Conservation (phyloP, 2,797 vertebrate species). For the Chelon auratus region DNA sequence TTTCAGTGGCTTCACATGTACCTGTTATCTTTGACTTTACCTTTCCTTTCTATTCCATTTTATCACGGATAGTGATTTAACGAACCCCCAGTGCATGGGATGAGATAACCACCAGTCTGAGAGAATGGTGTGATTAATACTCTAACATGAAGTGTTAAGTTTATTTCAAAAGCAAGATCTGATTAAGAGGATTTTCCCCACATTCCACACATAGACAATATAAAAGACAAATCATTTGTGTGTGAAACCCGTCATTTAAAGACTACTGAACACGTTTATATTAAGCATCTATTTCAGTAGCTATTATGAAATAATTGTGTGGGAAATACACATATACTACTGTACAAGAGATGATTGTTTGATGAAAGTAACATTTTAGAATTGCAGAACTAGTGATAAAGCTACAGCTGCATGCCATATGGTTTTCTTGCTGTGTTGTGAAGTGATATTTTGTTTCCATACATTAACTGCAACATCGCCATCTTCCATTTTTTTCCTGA, state of each 20-base stretch:
- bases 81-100: slow-evolving; percentile 72
- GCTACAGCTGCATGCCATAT: slow-evolving; percentile 79
- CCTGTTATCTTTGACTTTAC: slow-evolving; percentile 26
- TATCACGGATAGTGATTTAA: slow-evolving; percentile 70
- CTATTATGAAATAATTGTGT: neutral
- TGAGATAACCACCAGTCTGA: slow-evolving; percentile 19
- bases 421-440: slow-evolving; percentile 80
- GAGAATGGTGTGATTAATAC: slow-evolving; percentile 41
- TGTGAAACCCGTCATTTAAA: neutral
- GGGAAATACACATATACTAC: neutral
- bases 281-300: neutral
- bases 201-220: neutral
- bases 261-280: neutral
- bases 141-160: slow-evolving; percentile 19
- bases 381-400: slow-evolving; percentile 25
- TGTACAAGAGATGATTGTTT: neutral
- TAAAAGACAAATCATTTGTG: neutral
- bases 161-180: neutral
- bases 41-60: slow-evolving; percentile 38
- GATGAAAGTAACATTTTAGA: neutral
- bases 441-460: slow-evolving; percentile 84
- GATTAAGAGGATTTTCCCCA: neutral
- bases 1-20: slow-evolving; percentile 18
- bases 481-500: slow-evolving; percentile 58
- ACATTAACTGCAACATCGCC: slow-evolving; percentile 78